Evolutionary conservation across 2,888 invertebrate genomes (phyloP), one percentile per base, ranked within the genome.

Genomic region (Globia sparganii): DNA sequence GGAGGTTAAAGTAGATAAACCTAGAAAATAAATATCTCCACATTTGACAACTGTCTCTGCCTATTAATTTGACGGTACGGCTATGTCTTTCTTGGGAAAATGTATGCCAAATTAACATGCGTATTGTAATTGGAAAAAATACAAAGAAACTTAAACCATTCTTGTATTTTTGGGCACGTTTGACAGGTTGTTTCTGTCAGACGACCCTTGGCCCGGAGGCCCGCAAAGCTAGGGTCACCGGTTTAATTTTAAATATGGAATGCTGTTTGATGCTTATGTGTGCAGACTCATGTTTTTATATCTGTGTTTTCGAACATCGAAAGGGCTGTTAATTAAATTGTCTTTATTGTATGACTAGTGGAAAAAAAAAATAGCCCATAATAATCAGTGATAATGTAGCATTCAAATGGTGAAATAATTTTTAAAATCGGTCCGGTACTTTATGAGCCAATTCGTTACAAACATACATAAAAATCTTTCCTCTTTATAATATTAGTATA

Each of bases 181-280:
- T 67, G 37, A 62, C 46, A 58, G 46, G 46, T 58, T 25, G 37
- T 67, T 8, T 49, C 64, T 77, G 65, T 59, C 59, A 76, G 18
- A 34, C 6, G 34, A 58, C 49, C 28, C 46, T 65, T 65, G 31
- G 64, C 40, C 56, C 34, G 25, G n/a, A n/a, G n/a, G n/a, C n/a
- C n/a, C n/a, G n/a, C n/a, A n/a, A n/a, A n/a, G n/a, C n/a, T n/a
- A n/a, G 15, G 56, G 70, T 43, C 70, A 71, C 2, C 64, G 25
- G 49, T 59, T 78, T 53, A 28, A 65, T 65, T 77, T 71, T 65
- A 66, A 59, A 71, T 59, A 58, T 58, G 49, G 78, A 78, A 78
- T 67, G 46, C 15, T 56, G 53, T 46, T 67, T 62, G 62, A 72
- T 56, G 8, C 40, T 34, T 65, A 78, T 56, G 61, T 69, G 46